phyloP scores from a whole-genome alignment of 1,140 invertebrate genomes.

The Oryzaephilus surinamensis region DNA sequence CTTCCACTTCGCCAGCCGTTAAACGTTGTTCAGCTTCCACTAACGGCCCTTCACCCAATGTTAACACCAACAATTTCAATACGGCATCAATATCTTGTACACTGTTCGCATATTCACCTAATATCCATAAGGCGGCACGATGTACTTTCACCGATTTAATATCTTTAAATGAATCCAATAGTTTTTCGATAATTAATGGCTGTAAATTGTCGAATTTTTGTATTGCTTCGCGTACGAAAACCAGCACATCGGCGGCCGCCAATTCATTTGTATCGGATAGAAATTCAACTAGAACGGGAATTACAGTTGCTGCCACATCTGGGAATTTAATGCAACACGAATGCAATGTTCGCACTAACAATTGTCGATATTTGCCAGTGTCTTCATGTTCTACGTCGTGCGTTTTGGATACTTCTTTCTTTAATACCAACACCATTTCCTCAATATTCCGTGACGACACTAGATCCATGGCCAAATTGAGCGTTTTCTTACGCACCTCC shows the following conservation, averaged over 20 bases:
- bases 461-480: constrained; percentile 81
- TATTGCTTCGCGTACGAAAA: constrained; percentile 91
- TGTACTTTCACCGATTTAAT: constrained; percentile 83
- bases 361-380: constrained; percentile 89
- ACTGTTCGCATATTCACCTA: constrained; percentile 87
- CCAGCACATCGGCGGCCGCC: constrained; percentile 86
- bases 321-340: constrained; percentile 96
- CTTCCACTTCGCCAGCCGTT: constrained; percentile 54
- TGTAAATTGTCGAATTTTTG: constrained; percentile 80
- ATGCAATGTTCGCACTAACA: constrained; percentile 91
- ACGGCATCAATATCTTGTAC: constrained; percentile 70
- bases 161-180: constrained; percentile 70
- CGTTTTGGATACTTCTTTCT: constrained; percentile 91
- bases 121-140: constrained; percentile 92
- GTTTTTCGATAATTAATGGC: constrained; percentile 67
- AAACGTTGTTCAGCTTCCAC: constrained; percentile 78
- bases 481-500: constrained; percentile 81
- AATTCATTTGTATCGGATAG: constrained; percentile 90
- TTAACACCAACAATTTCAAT: constrained; percentile 61
- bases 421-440: constrained; percentile 90
- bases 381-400: constrained; percentile 90
- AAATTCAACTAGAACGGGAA: constrained; percentile 92
- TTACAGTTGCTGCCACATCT: constrained; percentile 87
- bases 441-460: constrained; percentile 89
- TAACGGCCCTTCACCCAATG: constrained; percentile 80